Conservation (phyloP, 2,888 invertebrate species). For the Dorcus parallelipipedus region DNA sequence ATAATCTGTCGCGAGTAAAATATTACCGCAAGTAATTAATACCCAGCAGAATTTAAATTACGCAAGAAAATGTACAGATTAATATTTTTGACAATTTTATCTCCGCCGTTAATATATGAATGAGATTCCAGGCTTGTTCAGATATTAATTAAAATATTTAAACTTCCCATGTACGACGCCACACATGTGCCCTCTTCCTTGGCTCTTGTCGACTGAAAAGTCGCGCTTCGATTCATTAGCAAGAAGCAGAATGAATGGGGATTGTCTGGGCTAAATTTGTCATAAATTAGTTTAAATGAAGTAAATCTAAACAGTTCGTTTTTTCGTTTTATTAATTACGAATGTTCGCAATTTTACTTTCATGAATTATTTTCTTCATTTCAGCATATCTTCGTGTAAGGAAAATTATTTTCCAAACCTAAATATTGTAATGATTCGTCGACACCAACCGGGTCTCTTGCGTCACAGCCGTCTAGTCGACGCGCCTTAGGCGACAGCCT, state of each 20-base stretch:
- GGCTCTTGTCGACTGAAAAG: constrained; percentile 3
- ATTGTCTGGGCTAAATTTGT: constrained; percentile 39
- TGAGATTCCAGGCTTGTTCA: constrained; percentile 9
- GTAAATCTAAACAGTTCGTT: neutral
- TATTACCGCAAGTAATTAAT: too few relatives aligned
- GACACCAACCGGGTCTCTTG: too few relatives aligned
- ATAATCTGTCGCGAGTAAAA: too few relatives aligned
- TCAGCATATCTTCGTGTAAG: too few relatives aligned
- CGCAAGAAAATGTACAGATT: too few relatives aligned
- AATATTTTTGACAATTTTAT: too few relatives aligned
- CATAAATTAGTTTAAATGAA: constrained; percentile 34
- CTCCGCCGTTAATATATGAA: neutral
- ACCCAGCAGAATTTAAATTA: too few relatives aligned
- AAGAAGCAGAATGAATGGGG: constrained; percentile 30
- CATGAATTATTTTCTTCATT: too few relatives aligned
- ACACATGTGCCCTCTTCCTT: neutral
- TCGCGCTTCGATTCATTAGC: constrained; percentile 26
- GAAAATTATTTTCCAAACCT: too few relatives aligned
- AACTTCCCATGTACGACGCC: constrained; percentile 19
- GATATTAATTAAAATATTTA: constrained; percentile 24
- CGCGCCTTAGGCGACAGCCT: too few relatives aligned
- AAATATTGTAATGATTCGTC: too few relatives aligned
- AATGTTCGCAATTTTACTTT: neutral
- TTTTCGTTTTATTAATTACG: neutral
- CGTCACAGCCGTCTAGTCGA: too few relatives aligned